These are phyloP conservation scores for Coccyzus lansbergi DNA, from an alignment of 2,797 vertebrate genomes.

Conservation along the genomic window DNA sequence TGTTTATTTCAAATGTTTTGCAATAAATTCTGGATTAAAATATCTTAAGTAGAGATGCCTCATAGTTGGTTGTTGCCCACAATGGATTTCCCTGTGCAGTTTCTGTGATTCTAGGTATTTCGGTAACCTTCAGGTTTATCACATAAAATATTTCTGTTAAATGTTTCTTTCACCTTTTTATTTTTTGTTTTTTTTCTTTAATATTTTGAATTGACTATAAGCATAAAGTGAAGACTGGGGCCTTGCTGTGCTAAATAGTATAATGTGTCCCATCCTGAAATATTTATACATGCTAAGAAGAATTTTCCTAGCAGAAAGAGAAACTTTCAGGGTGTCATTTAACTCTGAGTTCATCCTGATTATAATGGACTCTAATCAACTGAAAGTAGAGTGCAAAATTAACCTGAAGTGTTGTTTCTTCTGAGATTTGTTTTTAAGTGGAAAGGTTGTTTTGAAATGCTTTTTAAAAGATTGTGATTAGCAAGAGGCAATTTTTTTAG, in stretches of 20 bases:
- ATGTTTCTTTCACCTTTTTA: not conserved
- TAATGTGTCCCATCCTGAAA: not conserved
- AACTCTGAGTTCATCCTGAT: not conserved
- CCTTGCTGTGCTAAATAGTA: not conserved
- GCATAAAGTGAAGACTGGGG: not conserved
- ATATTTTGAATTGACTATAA: not conserved
- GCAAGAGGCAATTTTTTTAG: not conserved
- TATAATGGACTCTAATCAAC: not conserved
- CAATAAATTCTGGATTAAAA: not conserved
- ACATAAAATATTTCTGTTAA: not conserved
- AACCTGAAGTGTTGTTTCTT: not conserved
- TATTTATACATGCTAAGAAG: not conserved
- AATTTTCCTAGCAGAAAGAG: not conserved
- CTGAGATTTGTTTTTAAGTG: not conserved
- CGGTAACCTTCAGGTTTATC: not conserved
- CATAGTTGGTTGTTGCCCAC: not conserved
- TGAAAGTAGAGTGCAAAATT: not conserved
- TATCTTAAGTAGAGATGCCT: accelerated
- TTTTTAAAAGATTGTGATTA: not conserved
- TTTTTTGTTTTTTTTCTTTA: not conserved
- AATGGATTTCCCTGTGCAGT: not conserved
- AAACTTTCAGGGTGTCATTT: not conserved
- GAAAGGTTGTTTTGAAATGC: not conserved
- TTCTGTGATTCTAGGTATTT: not conserved
- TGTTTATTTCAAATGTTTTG: not conserved